Evolutionary conservation across 2,113 vertebrate species (phyloP).

Genomic region (Tenebrosternarchus preto): DNA sequence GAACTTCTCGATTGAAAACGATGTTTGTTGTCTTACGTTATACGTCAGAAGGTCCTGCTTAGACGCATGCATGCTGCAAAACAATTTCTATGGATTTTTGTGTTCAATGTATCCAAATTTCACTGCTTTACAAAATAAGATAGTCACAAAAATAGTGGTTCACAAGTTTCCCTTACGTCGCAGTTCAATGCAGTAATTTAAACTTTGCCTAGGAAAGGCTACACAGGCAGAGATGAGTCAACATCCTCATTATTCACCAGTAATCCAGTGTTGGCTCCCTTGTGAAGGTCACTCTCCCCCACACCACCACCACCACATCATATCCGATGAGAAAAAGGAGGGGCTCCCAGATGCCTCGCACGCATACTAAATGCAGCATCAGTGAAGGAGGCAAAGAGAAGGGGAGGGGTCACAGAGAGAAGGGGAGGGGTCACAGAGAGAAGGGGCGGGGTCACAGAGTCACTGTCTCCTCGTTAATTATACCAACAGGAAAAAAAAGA

Average conservation of each 20-base stretch:
- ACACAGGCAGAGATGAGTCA: constrained; percentile 33
- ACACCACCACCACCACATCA: constrained; percentile 27
- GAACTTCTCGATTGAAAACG: background rate
- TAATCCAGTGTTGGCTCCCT: constrained; percentile 49
- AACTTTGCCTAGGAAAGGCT: constrained; percentile 8
- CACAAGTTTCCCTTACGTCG: background rate
- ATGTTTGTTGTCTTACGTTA: background rate
- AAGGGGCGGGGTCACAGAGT: too few relatives aligned
- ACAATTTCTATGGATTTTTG: background rate
- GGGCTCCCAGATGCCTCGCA: background rate
- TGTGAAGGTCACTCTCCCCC: constrained; percentile 53
- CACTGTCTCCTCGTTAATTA: constrained; percentile 51
- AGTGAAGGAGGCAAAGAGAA: constrained; percentile 5
- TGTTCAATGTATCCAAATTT: background rate
- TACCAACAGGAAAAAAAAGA: constrained; percentile 31
- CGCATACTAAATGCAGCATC: constrained; percentile 51
- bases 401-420: constrained; percentile 26
- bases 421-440: too few relatives aligned
- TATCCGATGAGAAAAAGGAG: constrained; percentile 35
- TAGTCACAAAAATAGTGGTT: background rate
- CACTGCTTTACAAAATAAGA: background rate
- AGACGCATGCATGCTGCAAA: background rate
- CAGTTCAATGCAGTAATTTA: background rate
- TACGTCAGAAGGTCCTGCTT: background rate
- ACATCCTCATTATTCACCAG: constrained; percentile 48